A percentile compares a stretch with the other conserved stretches of the same genome.
phyloP scores from a whole-genome alignment of 2,888 invertebrate species.

The Troilus luridus region DNA sequence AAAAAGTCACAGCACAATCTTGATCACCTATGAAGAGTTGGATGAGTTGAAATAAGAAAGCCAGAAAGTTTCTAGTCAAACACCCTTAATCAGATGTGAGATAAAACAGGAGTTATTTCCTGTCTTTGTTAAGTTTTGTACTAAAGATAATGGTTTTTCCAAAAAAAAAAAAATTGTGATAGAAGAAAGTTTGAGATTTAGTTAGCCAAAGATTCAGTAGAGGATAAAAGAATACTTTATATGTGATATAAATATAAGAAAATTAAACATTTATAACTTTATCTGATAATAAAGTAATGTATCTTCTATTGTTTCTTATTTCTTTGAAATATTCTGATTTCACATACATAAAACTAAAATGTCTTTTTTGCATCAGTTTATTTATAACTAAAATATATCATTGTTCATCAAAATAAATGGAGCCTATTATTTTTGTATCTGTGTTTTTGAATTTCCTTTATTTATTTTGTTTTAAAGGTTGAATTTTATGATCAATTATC shows the following conservation, averaged over 20 bases:
- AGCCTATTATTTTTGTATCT: not conserved
- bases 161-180: slow-evolving; percentile 12
- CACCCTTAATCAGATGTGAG: not conserved
- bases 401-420: not conserved
- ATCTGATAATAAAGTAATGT: not conserved
- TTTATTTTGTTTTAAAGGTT: not conserved
- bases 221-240: slow-evolving; percentile 17
- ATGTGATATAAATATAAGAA: slow-evolving; percentile 50
- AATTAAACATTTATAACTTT: slow-evolving; percentile 32
- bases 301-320: not conserved
- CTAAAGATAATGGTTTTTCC: not conserved
- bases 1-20: slow-evolving; percentile 39
- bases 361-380: not conserved
- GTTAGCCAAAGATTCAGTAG: slow-evolving; percentile 5
- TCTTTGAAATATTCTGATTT: not conserved
- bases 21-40: slow-evolving; percentile 31
- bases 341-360: not conserved
- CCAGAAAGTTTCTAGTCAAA: slow-evolving; percentile 18
- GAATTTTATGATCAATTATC: not conserved
- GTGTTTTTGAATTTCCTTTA: not conserved
- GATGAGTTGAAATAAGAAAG: not conserved
- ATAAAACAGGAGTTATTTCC: slow-evolving; percentile 16
- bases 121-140: not conserved
- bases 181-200: slow-evolving; percentile 36
- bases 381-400: not conserved